Evolutionary conservation across 2,888 invertebrate species (phyloP).

Genomic region (Gymnocheta viridis): DNA sequence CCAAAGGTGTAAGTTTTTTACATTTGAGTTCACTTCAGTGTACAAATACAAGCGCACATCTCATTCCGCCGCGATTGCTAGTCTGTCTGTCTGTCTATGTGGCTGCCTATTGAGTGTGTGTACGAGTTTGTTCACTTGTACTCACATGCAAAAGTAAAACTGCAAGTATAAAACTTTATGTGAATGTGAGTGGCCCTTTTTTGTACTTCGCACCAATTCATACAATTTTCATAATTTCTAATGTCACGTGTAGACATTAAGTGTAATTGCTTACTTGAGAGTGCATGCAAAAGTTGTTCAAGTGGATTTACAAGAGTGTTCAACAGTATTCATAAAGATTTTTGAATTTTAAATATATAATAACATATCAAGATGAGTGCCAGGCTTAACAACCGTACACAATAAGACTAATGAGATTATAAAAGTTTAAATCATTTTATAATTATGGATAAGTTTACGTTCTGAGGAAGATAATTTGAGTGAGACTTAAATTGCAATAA

Average conservation of each 20-base stretch:
- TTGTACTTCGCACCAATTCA: constrained; percentile 62
- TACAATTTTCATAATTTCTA: constrained; percentile 69
- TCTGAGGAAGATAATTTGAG: constrained; percentile 20
- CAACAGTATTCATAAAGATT: constrained; percentile 56
- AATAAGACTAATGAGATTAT: constrained; percentile 63
- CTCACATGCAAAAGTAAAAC: background rate
- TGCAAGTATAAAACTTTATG: background rate
- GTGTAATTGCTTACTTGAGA: constrained; percentile 67
- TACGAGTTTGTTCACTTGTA: background rate
- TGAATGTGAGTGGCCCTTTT: constrained; percentile 12
- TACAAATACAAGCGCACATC: constrained; percentile 41
- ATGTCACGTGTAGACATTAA: constrained; percentile 70
- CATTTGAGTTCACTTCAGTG: constrained; percentile 59
- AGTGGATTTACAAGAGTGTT: constrained; percentile 58
- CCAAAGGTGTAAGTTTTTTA: constrained; percentile 56
- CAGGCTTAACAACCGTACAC: constrained; percentile 48
- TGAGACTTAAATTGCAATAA: constrained; percentile 8
- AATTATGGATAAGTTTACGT: constrained; percentile 52
- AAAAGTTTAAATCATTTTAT: constrained; percentile 58
- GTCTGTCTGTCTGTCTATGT: background rate
- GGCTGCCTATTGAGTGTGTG: background rate
- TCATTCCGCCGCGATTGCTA: background rate
- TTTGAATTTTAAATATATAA: constrained; percentile 49
- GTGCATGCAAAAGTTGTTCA: constrained; percentile 63
- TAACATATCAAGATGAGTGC: constrained; percentile 58